Percentiles rank a stretch among this genome's conserved stretches.
These are phyloP conservation scores for Fragum whitleyi DNA, from an alignment of 2,888 invertebrate species.

Conservation along the genomic window DNA sequence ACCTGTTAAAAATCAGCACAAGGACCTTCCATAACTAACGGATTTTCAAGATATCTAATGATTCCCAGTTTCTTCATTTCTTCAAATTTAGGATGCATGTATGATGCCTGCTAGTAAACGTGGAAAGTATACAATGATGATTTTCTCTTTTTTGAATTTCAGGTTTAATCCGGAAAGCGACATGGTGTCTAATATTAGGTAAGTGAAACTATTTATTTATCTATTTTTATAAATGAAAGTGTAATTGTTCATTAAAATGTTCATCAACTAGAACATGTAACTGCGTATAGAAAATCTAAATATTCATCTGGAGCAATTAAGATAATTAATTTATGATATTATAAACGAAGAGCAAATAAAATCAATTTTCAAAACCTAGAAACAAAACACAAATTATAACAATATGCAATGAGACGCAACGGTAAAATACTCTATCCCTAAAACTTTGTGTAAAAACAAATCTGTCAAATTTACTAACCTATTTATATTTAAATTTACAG, in stretches of 20 bases:
- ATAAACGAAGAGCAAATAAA: background rate
- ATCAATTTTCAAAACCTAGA: background rate
- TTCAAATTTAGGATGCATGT: background rate
- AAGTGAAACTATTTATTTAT: background rate
- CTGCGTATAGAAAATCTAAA: background rate
- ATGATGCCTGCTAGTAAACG: no score
- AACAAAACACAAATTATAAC: background rate
- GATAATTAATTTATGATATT: background rate
- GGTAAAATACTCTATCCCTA: background rate
- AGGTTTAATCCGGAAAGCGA: background rate
- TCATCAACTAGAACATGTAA: background rate
- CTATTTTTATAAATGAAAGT: background rate
- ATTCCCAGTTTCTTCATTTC: background rate
- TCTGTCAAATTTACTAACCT: conserved; percentile 28
- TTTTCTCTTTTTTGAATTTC: background rate
- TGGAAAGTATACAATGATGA: no score
- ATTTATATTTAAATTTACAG: conserved; percentile 65
- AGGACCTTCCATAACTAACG: no score
- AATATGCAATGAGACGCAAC: background rate
- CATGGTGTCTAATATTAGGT: background rate
- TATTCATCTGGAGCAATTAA: background rate
- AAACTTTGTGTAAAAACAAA: conserved; percentile 1
- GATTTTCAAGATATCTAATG: no score
- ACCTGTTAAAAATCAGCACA: no score
- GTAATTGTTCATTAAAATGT: background rate